Conservation (phyloP, 2,797 vertebrate genomes). For the Delichon dasypus region DNA sequence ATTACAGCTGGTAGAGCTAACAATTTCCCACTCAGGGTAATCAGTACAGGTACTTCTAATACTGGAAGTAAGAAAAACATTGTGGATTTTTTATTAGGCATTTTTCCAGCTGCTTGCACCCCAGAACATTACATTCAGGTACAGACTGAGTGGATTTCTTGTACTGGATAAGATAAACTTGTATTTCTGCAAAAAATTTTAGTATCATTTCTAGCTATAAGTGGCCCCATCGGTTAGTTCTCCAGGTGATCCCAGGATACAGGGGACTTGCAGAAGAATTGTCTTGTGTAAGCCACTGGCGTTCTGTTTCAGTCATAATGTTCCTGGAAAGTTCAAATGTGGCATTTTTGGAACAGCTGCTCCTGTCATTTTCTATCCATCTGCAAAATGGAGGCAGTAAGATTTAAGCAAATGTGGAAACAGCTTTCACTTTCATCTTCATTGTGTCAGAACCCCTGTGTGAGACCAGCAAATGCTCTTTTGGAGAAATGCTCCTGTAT, state of each 20-base stretch:
- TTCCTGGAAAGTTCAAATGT: background rate
- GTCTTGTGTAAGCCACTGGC: background rate
- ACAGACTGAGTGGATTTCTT: background rate
- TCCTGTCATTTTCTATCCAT: background rate
- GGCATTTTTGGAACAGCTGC: background rate
- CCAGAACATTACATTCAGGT: background rate
- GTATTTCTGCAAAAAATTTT: background rate
- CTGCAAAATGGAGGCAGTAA: background rate
- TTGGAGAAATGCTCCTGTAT: background rate
- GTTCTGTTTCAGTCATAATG: background rate
- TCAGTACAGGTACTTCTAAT: background rate
- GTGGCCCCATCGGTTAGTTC: background rate
- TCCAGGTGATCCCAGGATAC: background rate
- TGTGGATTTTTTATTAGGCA: background rate
- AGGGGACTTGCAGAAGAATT: background rate
- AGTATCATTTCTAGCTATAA: background rate
- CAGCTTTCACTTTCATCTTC: conserved; percentile 1
- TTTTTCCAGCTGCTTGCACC: background rate
- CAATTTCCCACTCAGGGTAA: background rate
- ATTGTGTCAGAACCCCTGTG: background rate
- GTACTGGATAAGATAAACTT: background rate
- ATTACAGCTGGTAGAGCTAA: background rate
- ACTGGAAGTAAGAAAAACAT: background rate
- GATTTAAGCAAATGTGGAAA: background rate
- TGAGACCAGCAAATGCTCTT: background rate